Percentiles rank a stretch among this genome's conserved stretches.
Evolutionary conservation across 2,113 vertebrate genomes (phyloP).

Genomic region (Vulpes vulpes): DNA sequence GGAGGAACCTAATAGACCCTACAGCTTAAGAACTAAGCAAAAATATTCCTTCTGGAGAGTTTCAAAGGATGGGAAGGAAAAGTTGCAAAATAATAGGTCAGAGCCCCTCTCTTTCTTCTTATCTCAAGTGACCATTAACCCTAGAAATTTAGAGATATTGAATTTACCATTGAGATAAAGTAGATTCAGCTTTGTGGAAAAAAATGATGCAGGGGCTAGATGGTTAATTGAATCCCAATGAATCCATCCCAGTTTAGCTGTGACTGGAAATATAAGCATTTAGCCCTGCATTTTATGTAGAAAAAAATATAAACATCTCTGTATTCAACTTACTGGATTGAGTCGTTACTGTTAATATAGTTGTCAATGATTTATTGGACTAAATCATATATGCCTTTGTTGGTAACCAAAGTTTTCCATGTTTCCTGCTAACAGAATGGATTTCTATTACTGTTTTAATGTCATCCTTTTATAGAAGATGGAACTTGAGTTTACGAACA

Average conservation of each 20-base stretch:
- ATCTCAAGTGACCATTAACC: background rate
- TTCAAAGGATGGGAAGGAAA: background rate
- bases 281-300: background rate
- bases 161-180: background rate
- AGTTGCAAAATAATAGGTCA: background rate
- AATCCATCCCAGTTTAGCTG: background rate
- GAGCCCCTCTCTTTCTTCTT: background rate
- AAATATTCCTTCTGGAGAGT: background rate
- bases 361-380: background rate
- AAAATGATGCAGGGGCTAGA: background rate
- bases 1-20: background rate
- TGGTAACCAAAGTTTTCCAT: background rate
- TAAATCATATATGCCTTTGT: background rate
- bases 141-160: background rate
- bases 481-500: conserved; percentile 42
- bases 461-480: conserved; percentile 29
- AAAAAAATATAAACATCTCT: background rate
- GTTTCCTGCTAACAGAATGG: background rate
- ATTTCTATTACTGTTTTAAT: conserved; percentile 39
- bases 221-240: background rate
- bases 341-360: background rate
- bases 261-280: background rate
- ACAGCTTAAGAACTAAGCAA: background rate
- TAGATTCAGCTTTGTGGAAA: background rate
- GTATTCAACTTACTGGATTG: background rate